Conservation (phyloP, 2,888 invertebrate genomes). For the Tetranychus piercei region DNA sequence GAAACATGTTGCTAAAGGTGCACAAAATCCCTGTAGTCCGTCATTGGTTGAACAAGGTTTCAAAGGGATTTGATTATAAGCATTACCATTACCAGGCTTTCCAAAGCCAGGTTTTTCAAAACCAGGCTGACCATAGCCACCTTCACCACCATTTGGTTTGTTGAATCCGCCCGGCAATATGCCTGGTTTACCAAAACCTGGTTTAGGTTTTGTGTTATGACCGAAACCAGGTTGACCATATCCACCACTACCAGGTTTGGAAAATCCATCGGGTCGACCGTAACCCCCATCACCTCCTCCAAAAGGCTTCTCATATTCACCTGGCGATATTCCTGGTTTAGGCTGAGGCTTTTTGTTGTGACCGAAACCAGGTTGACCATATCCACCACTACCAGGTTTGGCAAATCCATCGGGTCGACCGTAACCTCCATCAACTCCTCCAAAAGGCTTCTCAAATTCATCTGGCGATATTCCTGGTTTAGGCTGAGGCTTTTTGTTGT, state of each 20-base stretch:
- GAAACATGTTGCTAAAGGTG: constrained; percentile 18
- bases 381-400: neutral
- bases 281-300: constrained; percentile 4
- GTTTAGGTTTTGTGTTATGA: neutral
- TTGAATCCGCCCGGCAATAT: neutral
- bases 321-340: neutral
- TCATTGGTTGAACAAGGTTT: constrained; percentile 18
- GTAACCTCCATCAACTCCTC: constrained; percentile 4
- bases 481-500: too few relatives aligned
- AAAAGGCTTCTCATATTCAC: neutral
- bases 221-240: neutral
- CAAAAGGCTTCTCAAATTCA: too few relatives aligned
- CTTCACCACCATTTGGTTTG: neutral
- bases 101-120: neutral
- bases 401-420: neutral
- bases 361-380: neutral
- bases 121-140: neutral
- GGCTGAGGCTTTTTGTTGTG: neutral
- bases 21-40: constrained; percentile 19
- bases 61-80: neutral
- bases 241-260: neutral
- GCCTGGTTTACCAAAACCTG: neutral
- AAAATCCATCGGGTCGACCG: neutral
- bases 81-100: neutral
- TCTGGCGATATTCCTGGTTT: too few relatives aligned